phyloP scores from a whole-genome alignment of 2,797 vertebrate genomes.

The Chanos chanos region DNA sequence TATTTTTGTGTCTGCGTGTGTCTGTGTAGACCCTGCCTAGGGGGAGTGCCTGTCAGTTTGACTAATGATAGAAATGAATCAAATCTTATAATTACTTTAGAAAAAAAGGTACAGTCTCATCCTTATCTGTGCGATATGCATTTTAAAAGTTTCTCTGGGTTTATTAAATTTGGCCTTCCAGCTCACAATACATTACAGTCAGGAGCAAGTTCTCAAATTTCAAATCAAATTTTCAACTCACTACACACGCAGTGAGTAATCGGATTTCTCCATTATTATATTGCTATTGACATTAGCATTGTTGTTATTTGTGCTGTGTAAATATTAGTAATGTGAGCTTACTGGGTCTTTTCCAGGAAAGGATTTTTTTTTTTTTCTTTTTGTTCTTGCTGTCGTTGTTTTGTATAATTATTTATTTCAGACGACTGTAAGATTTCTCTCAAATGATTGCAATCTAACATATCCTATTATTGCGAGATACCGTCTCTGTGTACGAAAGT shows the following conservation, averaged over 20 bases:
- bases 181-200: slow-evolving; percentile 73
- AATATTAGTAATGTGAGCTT: slow-evolving; percentile 70
- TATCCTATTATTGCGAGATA: slow-evolving; percentile 57
- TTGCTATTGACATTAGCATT: slow-evolving; percentile 82
- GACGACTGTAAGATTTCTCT: slow-evolving; percentile 44
- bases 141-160: slow-evolving; percentile 75
- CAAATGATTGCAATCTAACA: slow-evolving; percentile 54
- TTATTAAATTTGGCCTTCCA: slow-evolving; percentile 75
- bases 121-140: slow-evolving; percentile 82
- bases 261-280: slow-evolving; percentile 77
- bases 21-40: slow-evolving; percentile 71
- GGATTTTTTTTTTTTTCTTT: slow-evolving; percentile 58
- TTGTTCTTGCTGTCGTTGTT: too few relatives aligned
- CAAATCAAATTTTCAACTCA: slow-evolving; percentile 78
- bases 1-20: slow-evolving; percentile 38
- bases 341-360: slow-evolving; percentile 57
- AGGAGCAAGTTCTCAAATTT: slow-evolving; percentile 79
- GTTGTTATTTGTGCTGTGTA: slow-evolving; percentile 78
- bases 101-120: slow-evolving; percentile 76
- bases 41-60: slow-evolving; percentile 80
- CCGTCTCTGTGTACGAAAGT: slow-evolving; percentile 47
- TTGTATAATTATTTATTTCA: slow-evolving; percentile 60
- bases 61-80: slow-evolving; percentile 87
- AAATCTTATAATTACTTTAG: slow-evolving; percentile 85
- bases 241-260: slow-evolving; percentile 70